These are phyloP conservation scores for Caenorhabditis sp. DNA, from an alignment of 2,888 invertebrate species.

Conservation along the genomic window DNA sequence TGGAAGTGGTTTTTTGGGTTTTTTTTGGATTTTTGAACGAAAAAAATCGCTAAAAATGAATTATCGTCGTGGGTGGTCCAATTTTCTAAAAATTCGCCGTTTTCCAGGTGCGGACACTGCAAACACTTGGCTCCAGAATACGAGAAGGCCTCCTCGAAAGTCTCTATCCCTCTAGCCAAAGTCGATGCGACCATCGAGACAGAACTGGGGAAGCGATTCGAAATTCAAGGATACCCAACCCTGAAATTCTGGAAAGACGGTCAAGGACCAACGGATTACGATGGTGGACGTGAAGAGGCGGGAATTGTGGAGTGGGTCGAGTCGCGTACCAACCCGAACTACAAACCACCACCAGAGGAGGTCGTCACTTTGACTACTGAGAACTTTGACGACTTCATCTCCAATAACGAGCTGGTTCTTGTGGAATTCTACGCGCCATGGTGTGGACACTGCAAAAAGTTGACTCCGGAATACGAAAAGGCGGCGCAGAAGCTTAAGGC, in stretches of 20 bases:
- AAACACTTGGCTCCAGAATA: conserved; percentile 85
- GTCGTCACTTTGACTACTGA: conserved; percentile 85
- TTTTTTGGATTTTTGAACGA: conserved; percentile 5
- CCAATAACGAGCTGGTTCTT: conserved; percentile 84
- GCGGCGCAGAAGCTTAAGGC: conserved; percentile 84
- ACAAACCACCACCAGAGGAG: conserved; percentile 85
- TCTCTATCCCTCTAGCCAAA: conserved; percentile 84
- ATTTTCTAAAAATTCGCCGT: conserved; percentile 4
- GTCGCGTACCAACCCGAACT: conserved; percentile 85
- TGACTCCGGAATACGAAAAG: conserved; percentile 85
- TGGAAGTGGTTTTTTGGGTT: conserved; percentile 12
- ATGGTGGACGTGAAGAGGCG: conserved; percentile 85
- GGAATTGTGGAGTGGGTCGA: conserved; percentile 86
- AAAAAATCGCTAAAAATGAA: no score
- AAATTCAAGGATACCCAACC: conserved; percentile 86
- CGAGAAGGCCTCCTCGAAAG: conserved; percentile 85
- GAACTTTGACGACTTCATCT: conserved; percentile 85
- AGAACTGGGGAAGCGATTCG: conserved; percentile 85
- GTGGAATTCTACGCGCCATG: conserved; percentile 87
- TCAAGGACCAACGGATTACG: conserved; percentile 84
- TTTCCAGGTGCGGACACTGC: conserved; percentile 85
- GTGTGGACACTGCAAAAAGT: conserved; percentile 85
- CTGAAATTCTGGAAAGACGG: conserved; percentile 86
- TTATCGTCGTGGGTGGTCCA: no score
- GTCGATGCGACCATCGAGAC: conserved; percentile 86